A percentile compares a stretch with the other conserved stretches of the same genome.
Evolutionary conservation across 2,797 vertebrate species (phyloP).

Genomic region (Enteromius afrohamiltoni): DNA sequence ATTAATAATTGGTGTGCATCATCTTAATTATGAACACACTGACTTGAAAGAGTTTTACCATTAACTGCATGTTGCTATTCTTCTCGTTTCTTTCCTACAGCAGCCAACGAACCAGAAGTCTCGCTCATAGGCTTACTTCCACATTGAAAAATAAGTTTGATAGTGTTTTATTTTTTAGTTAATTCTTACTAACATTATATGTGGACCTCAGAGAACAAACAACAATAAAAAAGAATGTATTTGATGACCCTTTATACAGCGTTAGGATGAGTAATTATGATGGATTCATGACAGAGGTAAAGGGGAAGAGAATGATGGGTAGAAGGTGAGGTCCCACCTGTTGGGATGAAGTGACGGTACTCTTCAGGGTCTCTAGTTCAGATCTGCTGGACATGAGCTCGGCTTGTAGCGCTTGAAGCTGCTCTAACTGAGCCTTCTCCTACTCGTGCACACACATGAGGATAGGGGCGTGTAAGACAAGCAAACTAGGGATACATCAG

Average conservation of each 20-base stretch:
- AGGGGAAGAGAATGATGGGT: slow-evolving; percentile 18
- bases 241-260: neutral
- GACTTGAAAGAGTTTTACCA: neutral
- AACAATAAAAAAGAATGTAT: neutral
- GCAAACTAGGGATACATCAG: slow-evolving; percentile 21
- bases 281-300: slow-evolving; percentile 47
- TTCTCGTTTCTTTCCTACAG: neutral
- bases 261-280: neutral
- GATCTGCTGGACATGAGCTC: slow-evolving; percentile 84
- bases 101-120: neutral
- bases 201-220: neutral
- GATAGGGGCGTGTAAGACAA: slow-evolving; percentile 29
- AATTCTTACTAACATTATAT: neutral
- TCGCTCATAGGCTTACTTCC: neutral
- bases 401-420: slow-evolving; percentile 84
- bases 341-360: slow-evolving; percentile 77
- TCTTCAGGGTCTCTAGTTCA: slow-evolving; percentile 84
- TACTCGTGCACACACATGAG: slow-evolving; percentile 62
- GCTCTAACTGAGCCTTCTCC: slow-evolving; percentile 87
- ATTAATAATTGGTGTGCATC: neutral
- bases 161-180: neutral
- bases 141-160: neutral
- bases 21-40: too few species aligned
- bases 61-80: neutral
- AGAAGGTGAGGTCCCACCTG: slow-evolving; percentile 78